These are phyloP conservation scores for Actinemys pallida DNA, from an alignment of 2,113 vertebrate genomes.

Conservation along the genomic window DNA sequence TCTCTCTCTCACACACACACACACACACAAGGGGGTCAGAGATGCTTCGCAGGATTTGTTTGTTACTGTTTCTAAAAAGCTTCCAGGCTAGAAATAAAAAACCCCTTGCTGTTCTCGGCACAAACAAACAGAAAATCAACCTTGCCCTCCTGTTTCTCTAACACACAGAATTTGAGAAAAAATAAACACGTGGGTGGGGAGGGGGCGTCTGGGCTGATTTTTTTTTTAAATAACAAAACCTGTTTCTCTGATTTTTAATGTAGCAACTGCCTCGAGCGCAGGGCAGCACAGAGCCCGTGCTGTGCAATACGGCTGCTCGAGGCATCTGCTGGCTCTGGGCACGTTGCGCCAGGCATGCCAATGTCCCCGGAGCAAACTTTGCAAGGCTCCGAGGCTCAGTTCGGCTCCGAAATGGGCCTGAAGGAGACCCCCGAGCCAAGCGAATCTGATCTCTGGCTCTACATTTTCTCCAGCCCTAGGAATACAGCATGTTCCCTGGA, in stretches of 20 bases:
- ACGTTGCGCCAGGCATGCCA: neutral
- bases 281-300: rapidly evolving
- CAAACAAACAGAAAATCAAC: neutral
- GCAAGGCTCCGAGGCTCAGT: neutral
- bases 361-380: neutral
- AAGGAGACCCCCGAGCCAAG: neutral
- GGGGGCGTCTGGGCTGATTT: neutral
- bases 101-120: neutral
- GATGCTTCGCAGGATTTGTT: neutral
- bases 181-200: neutral
- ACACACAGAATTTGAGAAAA: neutral
- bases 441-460: neutral
- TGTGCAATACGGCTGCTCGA: neutral
- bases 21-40: neutral
- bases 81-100: neutral
- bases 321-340: neutral
- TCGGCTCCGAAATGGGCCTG: neutral
- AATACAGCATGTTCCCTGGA: neutral
- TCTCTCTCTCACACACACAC: too few relatives aligned
- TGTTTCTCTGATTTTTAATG: rapidly evolving
- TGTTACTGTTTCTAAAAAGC: neutral
- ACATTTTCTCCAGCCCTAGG: neutral
- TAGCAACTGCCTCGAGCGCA: rapidly evolving
- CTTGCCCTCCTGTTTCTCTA: neutral
- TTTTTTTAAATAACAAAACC: neutral